Conservation (phyloP, 2,888 invertebrate species). For the Caenorhabditis afra region DNA sequence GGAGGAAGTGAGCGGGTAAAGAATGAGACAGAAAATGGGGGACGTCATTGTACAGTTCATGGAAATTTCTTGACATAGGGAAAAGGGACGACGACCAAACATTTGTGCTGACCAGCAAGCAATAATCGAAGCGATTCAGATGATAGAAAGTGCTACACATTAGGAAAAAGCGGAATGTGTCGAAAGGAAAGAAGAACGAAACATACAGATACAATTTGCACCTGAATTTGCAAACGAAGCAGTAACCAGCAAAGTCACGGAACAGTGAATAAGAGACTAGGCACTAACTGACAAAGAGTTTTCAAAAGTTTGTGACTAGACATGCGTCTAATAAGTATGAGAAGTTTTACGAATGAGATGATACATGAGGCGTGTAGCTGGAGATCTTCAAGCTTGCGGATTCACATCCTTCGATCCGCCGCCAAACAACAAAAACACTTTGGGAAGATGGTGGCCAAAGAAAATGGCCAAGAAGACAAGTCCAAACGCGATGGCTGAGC, state of each 20-base stretch:
- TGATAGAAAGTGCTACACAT: conserved; percentile 9
- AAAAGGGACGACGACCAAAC: background rate
- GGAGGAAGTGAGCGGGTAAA: conserved; percentile 9
- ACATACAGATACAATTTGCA: conserved; percentile 34
- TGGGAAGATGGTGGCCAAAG: conserved; percentile 48
- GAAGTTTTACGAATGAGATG: conserved; percentile 35
- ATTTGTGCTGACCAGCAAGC: conserved; percentile 44
- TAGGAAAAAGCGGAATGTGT: conserved; percentile 30
- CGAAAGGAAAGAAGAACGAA: background rate
- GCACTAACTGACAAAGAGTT: conserved; percentile 27
- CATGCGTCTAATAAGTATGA: background rate
- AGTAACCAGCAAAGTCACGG: conserved; percentile 19
- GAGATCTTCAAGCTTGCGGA: conserved; percentile 4
- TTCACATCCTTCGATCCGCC: background rate
- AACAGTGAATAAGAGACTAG: conserved; percentile 17
- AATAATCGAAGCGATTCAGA: conserved; percentile 40
- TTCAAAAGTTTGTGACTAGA: conserved; percentile 26
- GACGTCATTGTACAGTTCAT: conserved; percentile 26
- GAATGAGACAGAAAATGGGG: too few relatives aligned
- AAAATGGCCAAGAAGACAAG: conserved; percentile 31
- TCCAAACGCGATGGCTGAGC: conserved; percentile 43
- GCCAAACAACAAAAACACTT: conserved; percentile 21
- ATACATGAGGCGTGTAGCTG: conserved; percentile 2
- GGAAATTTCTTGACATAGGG: conserved; percentile 11
- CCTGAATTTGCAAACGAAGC: conserved; percentile 20